Evolutionary conservation across 2,888 invertebrate genomes (phyloP), one percentile per base, ranked within the genome.

Genomic region (Drosophila melanosoma): DNA sequence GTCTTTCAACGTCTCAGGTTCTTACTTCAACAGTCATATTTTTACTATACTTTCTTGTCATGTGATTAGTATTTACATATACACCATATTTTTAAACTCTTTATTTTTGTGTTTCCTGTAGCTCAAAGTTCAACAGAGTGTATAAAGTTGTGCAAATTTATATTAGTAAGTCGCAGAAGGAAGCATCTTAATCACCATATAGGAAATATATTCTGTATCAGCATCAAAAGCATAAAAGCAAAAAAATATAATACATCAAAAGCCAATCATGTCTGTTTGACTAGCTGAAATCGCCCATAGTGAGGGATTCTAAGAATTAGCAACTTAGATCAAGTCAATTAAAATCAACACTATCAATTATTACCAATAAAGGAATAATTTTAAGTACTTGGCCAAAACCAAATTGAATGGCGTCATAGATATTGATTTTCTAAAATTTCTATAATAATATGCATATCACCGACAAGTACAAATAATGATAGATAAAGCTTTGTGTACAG

Each of bases 31-130:
- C 26, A 26, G 26, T 8, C n/a, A 23, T 33, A 51, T 33, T 49
- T 29, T 49, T 20, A 40, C 33, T 52, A 20, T 20, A 20, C 54
- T 60, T 63, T 67, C 56, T 67, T 66, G 26, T 61, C 73, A 65
- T 56, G 69, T 76, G 81, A 81, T 83, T 86, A 81, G 81, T 74
- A 79, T 81, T 79, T 86, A 59, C 62, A 42, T 49, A 56, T 58
- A 56, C n/a, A 40, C 49, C 48, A 57, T 57, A 60, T 63, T 54
- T 15, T 42, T 32, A 40, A 56, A 51, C 49, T 48, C 64, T 75
- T 29, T 51, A 38, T 40, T 32, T 40, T 48, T 49, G 48, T 56
- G 38, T 68, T 48, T 1, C 20, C 12, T 7, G 12, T 12, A 11
- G 5, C 3, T 12, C 12, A 23, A 12, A 45, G 12, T 1, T 20